Evolutionary conservation across 1,140 invertebrate genomes (phyloP), one percentile per base, ranked within the genome.

Genomic region (Campodea augens): DNA sequence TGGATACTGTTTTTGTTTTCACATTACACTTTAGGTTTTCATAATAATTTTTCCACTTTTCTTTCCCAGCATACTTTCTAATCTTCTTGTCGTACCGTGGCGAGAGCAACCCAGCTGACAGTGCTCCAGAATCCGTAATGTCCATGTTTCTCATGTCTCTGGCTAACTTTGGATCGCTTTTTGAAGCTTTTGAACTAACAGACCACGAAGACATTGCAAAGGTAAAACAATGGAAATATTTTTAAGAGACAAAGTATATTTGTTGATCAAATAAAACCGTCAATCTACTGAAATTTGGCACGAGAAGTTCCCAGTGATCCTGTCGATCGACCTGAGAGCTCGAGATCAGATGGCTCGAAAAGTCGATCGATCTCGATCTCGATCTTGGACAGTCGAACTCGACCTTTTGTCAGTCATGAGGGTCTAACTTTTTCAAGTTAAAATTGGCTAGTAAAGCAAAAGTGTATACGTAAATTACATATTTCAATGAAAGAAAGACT

Each of bases 71-170:
- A 0, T 92, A 86, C 53, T 92, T 89, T 56, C 79, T 91, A 23
- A 88, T 92, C 54, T 91, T 90, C 56, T 60, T 89, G 29, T 86
- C 86, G 1, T 89, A 86, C 52, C 80, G 82, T 55, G 57, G 82
- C 72, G 2, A 69, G 70, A 41, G 59, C 20, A 89, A 89, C 66
- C 85, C 85, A 1, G 81, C 89, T 73, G 78, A 81, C 0, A 86
- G 78, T 13, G 85, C 91, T 0, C 77, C 84, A 59, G 90, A 97
- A 61, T 87, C 89, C 10, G 74, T 97, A 7, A 86, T 98, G 74
- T 85, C 84, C 1, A 92, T 96, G 88, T 96, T 97, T 57, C 71
- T 97, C 21, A 95, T 97, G 86, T 97, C 91, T 0, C 70, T 98
- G 52, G 89, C 90, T 2, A 92, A 92, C 51, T 97, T 97, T 59